phyloP scores from a whole-genome alignment of 2,797 vertebrate species.

The Mergus octosetaceus region DNA sequence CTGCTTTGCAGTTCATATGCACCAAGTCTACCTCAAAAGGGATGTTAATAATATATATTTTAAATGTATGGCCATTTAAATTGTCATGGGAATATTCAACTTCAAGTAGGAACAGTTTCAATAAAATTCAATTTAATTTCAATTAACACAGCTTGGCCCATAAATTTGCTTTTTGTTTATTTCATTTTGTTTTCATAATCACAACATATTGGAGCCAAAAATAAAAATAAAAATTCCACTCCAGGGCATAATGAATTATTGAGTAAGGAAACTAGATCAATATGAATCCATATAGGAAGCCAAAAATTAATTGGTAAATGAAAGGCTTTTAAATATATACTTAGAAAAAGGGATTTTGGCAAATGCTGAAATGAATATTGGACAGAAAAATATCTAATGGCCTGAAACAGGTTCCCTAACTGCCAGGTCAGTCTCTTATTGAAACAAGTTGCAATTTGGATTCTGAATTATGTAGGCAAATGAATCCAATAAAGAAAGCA shows the following conservation, averaged over 20 bases:
- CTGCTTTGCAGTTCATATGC: not conserved
- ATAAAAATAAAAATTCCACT: not conserved
- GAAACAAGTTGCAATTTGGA: constrained; percentile 21
- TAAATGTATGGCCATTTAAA: not conserved
- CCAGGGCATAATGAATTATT: constrained; percentile 53
- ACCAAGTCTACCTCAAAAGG: not conserved
- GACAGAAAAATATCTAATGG: not conserved
- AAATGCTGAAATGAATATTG: not conserved
- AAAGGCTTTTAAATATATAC: not conserved
- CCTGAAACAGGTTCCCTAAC: not conserved
- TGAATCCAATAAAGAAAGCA: not conserved
- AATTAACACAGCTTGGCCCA: not conserved
- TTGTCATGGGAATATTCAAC: not conserved
- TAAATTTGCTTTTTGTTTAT: constrained; percentile 20
- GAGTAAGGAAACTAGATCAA: constrained; percentile 5
- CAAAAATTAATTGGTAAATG: constrained; percentile 47
- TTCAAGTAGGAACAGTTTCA: not conserved
- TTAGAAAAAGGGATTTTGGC: not conserved
- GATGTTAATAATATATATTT: not conserved
- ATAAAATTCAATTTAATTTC: constrained; percentile 27
- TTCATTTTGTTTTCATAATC: constrained; percentile 20
- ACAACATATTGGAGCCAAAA: not conserved
- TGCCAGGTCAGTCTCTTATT: not conserved
- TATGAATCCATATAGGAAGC: not conserved
- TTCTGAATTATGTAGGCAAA: not conserved